Evolutionary conservation across 2,888 invertebrate species (phyloP).

Genomic region (Oscheius onirici): DNA sequence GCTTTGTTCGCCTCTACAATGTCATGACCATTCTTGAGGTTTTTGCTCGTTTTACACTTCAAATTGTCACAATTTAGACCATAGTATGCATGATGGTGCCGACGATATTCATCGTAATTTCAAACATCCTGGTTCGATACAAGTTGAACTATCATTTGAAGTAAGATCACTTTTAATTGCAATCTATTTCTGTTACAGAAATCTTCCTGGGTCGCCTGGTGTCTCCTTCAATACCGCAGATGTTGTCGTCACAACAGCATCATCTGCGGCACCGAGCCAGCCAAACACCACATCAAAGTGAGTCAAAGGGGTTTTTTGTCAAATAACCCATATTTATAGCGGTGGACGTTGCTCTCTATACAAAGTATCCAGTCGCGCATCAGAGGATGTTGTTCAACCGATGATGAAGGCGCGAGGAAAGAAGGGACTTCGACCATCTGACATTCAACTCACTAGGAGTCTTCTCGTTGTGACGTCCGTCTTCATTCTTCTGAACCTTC

Average conservation of each 20-base stretch:
- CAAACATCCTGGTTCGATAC: conserved; percentile 63
- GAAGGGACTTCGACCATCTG: conserved; percentile 60
- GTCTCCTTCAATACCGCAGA: conserved; percentile 66
- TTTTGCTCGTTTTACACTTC: background rate
- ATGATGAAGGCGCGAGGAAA: conserved; percentile 23
- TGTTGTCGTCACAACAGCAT: conserved; percentile 44
- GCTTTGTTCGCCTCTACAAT: conserved; percentile 59
- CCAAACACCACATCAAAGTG: conserved; percentile 30
- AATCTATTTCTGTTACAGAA: conserved; percentile 35
- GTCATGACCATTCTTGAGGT: conserved; percentile 54
- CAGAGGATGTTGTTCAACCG: conserved; percentile 37
- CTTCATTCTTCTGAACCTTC: conserved; percentile 65
- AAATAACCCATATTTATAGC: background rate
- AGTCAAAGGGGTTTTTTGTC: background rate
- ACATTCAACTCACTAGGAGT: conserved; percentile 64
- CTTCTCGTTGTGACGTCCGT: conserved; percentile 64
- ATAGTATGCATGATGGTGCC: conserved; percentile 64
- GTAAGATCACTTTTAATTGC: conserved; percentile 30
- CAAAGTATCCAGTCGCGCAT: conserved; percentile 43
- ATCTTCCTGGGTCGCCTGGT: conserved; percentile 60
- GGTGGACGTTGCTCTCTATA: conserved; percentile 22
- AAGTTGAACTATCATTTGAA: conserved; percentile 62
- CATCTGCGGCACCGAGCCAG: conserved; percentile 15
- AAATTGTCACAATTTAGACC: conserved; percentile 47
- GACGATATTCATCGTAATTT: conserved; percentile 60